Evolutionary conservation across 2,888 invertebrate species (phyloP).

Genomic region (Scaptomyza caliginosa): DNA sequence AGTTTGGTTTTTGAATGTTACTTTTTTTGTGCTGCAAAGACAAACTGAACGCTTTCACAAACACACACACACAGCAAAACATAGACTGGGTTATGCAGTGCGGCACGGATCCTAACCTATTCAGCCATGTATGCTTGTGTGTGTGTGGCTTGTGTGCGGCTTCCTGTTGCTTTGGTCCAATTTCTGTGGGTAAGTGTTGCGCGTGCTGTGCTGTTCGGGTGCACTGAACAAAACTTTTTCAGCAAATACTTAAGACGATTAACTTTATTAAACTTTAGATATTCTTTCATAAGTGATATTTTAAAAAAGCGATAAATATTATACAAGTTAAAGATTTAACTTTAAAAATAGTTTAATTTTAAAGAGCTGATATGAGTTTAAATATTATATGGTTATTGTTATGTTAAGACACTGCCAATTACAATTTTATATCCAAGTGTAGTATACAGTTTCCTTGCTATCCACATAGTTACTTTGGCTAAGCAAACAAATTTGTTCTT

Average conservation of each 20-base stretch:
- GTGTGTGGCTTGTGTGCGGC: conserved; percentile 12
- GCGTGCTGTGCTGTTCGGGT: conserved; percentile 39
- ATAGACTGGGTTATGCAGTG: conserved; percentile 50
- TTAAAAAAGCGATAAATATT: neutral
- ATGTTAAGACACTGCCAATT: no score
- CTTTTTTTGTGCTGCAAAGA: conserved; percentile 64
- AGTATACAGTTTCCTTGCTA: conserved; percentile 5
- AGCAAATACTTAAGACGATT: neutral
- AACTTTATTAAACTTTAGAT: neutral
- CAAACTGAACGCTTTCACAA: conserved; percentile 36
- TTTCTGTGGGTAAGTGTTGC: conserved; percentile 30
- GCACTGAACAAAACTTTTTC: conserved; percentile 30
- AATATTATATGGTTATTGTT: no score
- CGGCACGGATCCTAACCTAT: conserved; percentile 27
- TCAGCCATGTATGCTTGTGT: conserved; percentile 2
- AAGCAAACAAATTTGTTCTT: conserved; percentile 20
- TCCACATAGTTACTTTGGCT: conserved; percentile 13
- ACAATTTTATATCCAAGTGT: conserved; percentile 4
- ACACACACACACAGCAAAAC: conserved; percentile 12
- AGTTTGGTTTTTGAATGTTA: conserved; percentile 42
- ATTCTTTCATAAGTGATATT: neutral
- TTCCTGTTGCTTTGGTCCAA: conserved; percentile 61
- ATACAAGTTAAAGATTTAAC: no score
- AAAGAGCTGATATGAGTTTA: no score
- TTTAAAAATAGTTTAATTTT: no score